These are phyloP conservation scores for Eristalinus sepulchralis DNA, from an alignment of 2,888 invertebrate species.

Conservation along the genomic window DNA sequence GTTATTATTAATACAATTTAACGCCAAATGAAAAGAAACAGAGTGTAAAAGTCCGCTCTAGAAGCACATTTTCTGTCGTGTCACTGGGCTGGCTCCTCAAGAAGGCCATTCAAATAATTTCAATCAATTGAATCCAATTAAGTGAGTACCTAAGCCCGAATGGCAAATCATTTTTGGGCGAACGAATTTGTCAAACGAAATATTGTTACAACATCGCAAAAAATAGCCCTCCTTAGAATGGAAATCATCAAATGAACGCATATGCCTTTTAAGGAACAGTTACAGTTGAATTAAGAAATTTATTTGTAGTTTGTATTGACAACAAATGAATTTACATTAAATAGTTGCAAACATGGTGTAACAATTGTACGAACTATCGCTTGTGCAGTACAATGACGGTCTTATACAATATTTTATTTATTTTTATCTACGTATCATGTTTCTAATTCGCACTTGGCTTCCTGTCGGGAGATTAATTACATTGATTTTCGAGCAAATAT, in stretches of 20 bases:
- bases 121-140: conserved; percentile 64
- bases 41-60: conserved; percentile 13
- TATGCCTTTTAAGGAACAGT: neutral
- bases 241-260: neutral
- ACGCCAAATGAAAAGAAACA: conserved; percentile 20
- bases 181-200: conserved; percentile 9
- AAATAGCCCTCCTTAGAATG: neutral
- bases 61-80: neutral
- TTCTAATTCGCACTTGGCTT: conserved; percentile 1
- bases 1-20: conserved; percentile 17
- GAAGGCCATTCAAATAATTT: conserved; percentile 54
- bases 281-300: too few relatives aligned
- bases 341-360: neutral
- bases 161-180: conserved; percentile 30
- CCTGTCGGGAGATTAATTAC: conserved; percentile 14
- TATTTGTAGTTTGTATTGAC: neutral
- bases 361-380: neutral
- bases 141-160: conserved; percentile 22
- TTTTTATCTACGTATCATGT: conserved; percentile 3
- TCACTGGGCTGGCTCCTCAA: conserved; percentile 4
- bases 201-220: conserved; percentile 14
- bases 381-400: neutral
- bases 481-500: neutral
- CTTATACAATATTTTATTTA: neutral
- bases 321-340: neutral